Evolutionary conservation across 2,113 vertebrate genomes (phyloP).

Genomic region (Archocentrus centrarchus): DNA sequence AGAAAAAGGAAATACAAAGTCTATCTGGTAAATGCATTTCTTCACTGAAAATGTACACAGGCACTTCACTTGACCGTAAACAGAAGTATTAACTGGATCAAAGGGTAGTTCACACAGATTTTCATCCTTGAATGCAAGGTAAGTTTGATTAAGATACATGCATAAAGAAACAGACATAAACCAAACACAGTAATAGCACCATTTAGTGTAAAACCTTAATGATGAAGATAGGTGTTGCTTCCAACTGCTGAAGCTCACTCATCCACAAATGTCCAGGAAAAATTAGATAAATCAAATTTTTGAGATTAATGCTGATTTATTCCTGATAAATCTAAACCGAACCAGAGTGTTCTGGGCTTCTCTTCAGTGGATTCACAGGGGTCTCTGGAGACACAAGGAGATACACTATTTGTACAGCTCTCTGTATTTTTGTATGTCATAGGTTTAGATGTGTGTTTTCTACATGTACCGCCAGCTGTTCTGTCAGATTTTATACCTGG

Average conservation of each 20-base stretch:
- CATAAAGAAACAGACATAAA: background rate
- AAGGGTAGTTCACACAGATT: background rate
- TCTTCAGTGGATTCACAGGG: background rate
- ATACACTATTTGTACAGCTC: background rate
- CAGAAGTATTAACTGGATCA: background rate
- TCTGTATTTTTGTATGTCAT: background rate
- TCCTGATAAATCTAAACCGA: conserved; percentile 45
- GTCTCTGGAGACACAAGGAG: background rate
- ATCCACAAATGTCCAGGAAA: background rate
- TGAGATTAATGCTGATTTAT: background rate
- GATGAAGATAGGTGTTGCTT: background rate
- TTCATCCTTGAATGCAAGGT: background rate
- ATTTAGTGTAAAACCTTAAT: background rate
- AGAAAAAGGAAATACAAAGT: background rate
- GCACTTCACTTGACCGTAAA: background rate
- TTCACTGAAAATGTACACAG: background rate
- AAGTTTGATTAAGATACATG: background rate
- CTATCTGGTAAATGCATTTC: background rate
- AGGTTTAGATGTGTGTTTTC: background rate
- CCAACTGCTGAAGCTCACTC: background rate
- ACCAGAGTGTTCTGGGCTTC: conserved; percentile 22
- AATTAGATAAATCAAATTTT: rapidly evolving
- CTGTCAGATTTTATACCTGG: background rate
- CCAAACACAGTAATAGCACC: background rate
- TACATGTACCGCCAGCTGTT: background rate